Base-by-base conservation (phyloP, 2,113 vertebrate genomes). In the Circaetus cinerascens region DNA sequence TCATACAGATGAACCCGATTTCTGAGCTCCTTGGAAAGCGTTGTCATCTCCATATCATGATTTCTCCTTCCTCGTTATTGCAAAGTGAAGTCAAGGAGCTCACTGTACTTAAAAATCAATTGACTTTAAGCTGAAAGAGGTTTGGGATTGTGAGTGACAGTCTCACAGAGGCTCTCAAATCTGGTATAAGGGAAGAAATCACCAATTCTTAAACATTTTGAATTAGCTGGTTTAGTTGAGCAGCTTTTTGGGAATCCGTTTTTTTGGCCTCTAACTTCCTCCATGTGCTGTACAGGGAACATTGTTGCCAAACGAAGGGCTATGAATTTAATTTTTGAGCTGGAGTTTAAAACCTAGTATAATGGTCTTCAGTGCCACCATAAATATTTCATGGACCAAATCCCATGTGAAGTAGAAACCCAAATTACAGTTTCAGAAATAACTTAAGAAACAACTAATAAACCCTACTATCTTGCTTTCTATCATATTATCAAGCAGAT, bases 1-100 rank as follows among this genome's bases (percentile, higher is more conserved):
- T 62, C 45, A 29, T 48, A 41, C 5, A 71, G 13, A 43, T 13
- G 30, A 87, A 38, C 10, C 6, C 9, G 6, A 30, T 51, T 69
- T 76, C 16, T 64, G n/a, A 84, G 5, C 5, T 25, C 22, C 38
- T 48, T 72, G 25, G 11, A 55, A 59, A 76, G 20, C 34, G 8
- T 25, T 48, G 30, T 68, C 14, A 45, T n/a, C 9, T 64, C 32
- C 5, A 51, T 8, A 27, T 41, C 0, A 0, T n/a, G 30, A 64
- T 87, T 85, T 4, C 4, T 81, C 17, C 41, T 85, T 60, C 36
- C 11, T 69, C 1, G 0, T 21, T 64, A n/a, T 25, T 45, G 3
- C 22, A 51, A 77, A 85, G 9, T 41, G 26, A 80, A 73, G 27
- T 30, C 20, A 79, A 82, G 19, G 10, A 46, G 8, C 6, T 32